Evolutionary conservation across 2,113 vertebrate genomes (phyloP).

Genomic region (Ifrita kowaldi): DNA sequence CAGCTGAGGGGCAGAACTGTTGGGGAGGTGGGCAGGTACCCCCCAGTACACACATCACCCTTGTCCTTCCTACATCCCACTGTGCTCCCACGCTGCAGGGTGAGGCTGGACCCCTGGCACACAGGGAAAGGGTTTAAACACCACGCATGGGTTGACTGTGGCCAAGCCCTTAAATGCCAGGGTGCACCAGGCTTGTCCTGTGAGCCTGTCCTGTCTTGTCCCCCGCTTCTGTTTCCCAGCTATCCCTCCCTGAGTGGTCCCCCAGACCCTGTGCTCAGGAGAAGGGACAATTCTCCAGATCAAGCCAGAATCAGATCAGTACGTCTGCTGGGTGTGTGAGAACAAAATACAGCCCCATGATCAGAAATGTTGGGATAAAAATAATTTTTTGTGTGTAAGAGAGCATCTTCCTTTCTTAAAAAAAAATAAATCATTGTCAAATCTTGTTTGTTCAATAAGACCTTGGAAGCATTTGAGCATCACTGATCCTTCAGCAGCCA

Average conservation of each 20-base stretch:
- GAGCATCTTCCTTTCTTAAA: neutral
- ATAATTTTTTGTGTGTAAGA: neutral
- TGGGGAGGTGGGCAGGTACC: neutral
- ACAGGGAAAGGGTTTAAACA: neutral
- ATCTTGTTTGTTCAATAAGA: conserved; percentile 5
- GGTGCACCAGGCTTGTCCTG: rapidly evolving
- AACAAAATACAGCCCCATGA: neutral
- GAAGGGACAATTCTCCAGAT: neutral
- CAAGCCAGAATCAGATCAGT: neutral
- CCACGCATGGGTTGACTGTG: rapidly evolving
- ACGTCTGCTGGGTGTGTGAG: neutral
- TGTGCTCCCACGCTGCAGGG: rapidly evolving
- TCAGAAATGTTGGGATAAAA: neutral
- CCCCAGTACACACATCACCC: neutral
- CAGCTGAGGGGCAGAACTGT: neutral
- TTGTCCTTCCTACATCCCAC: neutral
- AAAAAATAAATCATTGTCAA: neutral
- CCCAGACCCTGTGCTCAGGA: neutral
- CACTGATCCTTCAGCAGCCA: neutral
- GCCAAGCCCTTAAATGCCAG: neutral
- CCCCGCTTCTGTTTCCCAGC: neutral
- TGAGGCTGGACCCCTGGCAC: neutral
- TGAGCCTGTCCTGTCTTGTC: neutral
- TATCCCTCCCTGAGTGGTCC: neutral
- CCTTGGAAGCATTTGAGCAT: neutral